Conservation (phyloP, 1,140 invertebrate genomes). For the Sarcophaga peregrina region DNA sequence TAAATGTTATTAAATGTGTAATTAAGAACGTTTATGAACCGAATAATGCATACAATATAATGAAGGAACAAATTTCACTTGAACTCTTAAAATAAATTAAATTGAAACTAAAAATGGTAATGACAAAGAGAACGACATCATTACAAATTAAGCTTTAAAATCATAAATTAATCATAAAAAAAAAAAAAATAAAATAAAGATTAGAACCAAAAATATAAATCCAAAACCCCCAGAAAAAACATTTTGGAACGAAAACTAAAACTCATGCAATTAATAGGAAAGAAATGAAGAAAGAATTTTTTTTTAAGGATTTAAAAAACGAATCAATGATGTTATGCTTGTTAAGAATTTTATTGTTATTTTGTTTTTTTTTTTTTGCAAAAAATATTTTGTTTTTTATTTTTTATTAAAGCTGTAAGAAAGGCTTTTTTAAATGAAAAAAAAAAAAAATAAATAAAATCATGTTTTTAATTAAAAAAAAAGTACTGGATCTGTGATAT, state of each 20-base stretch:
- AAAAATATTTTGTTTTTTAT: not conserved
- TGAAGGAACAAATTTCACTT: not conserved
- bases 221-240: not conserved
- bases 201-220: not conserved
- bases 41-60: slow-evolving; percentile 6
- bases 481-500: too few relatives aligned
- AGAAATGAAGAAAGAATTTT: not conserved
- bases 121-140: slow-evolving; percentile 13
- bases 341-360: slow-evolving; percentile 40
- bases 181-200: not conserved
- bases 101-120: slow-evolving; percentile 38
- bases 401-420: too few relatives aligned
- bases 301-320: not conserved
- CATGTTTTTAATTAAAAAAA: too few relatives aligned
- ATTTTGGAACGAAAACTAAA: not conserved
- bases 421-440: not conserved
- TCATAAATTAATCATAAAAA: not conserved
- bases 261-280: not conserved
- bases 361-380: slow-evolving; percentile 8
- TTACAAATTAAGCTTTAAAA: not conserved
- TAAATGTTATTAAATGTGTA: slow-evolving; percentile 43
- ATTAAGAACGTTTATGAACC: not conserved
- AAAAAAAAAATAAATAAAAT: too few relatives aligned
- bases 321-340: slow-evolving; percentile 31
- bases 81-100: slow-evolving; percentile 39